Conservation (phyloP, 2,888 invertebrate species). For the Sericinus montela region DNA sequence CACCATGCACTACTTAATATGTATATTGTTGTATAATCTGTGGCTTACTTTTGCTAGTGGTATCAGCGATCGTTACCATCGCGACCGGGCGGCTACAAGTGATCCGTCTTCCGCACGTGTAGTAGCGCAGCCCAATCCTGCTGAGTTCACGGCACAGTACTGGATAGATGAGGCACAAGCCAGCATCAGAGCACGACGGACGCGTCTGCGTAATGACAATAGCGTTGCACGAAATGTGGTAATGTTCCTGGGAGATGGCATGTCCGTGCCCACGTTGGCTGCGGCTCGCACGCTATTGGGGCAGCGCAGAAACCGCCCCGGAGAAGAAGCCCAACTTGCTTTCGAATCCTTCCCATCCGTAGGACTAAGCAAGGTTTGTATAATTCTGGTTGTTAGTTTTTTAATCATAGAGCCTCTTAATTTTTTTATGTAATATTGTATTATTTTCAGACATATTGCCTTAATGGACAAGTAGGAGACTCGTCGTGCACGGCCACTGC, state of each 20-base stretch:
- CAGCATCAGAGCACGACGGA: slow-evolving; percentile 48
- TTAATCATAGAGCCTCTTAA: too few relatives aligned
- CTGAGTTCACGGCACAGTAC: slow-evolving; percentile 46
- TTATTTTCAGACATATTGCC: slow-evolving; percentile 70
- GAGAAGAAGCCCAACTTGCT: slow-evolving; percentile 76
- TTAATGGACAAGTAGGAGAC: slow-evolving; percentile 78
- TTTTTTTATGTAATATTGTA: too few relatives aligned
- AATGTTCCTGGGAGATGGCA: slow-evolving; percentile 87
- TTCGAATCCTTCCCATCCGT: slow-evolving; percentile 82
- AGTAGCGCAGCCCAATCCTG: slow-evolving; percentile 82
- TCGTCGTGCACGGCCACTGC: slow-evolving; percentile 14
- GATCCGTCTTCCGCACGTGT: slow-evolving; percentile 20
- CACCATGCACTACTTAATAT: background rate
- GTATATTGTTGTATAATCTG: background rate
- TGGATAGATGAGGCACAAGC: slow-evolving; percentile 65
- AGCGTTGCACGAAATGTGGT: slow-evolving; percentile 75
- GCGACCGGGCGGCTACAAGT: background rate
- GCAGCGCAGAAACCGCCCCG: slow-evolving; percentile 9
- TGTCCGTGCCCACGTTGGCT: slow-evolving; percentile 84
- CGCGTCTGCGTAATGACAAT: slow-evolving; percentile 48
- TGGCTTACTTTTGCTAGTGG: background rate
- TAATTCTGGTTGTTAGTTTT: too few relatives aligned
- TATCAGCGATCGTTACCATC: background rate
- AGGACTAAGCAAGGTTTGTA: slow-evolving; percentile 79
- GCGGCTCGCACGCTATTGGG: slow-evolving; percentile 71